A percentile compares a stretch with the other conserved stretches of the same genome.
Conservation (phyloP, 2,888 invertebrate species). For the Leistus spinibarbis region DNA sequence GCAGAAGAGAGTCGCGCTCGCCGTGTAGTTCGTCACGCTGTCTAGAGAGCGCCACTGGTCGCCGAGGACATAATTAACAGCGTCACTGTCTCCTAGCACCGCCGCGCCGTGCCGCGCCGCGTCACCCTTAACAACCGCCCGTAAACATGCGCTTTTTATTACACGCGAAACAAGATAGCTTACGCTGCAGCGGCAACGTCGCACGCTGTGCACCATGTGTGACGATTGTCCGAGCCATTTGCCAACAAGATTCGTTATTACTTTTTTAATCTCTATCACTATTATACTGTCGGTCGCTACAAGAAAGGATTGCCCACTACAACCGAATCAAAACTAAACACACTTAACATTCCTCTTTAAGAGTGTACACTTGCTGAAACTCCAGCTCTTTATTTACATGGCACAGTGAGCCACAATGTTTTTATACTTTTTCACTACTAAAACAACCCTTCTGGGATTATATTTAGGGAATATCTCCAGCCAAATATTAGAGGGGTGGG, state of each 20-base stretch:
- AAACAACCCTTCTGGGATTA: too few species aligned
- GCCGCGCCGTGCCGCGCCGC: background rate
- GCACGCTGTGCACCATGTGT: background rate
- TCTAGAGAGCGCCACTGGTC: constrained; percentile 5
- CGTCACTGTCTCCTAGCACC: constrained; percentile 4
- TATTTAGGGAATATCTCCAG: too few species aligned
- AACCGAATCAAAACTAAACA: too few species aligned
- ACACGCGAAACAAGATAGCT: constrained; percentile 28
- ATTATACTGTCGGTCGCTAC: too few species aligned
- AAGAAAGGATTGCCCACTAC: too few species aligned
- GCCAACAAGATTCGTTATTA: background rate
- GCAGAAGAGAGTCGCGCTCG: background rate
- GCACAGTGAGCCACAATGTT: too few species aligned
- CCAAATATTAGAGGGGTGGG: too few species aligned
- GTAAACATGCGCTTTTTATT: constrained; percentile 32
- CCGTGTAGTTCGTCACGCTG: constrained; percentile 22
- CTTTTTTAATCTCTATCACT: background rate
- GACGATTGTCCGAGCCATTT: background rate
- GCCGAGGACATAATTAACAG: constrained; percentile 30
- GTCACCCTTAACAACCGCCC: background rate
- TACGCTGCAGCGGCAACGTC: too few species aligned
- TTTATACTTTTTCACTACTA: too few species aligned
- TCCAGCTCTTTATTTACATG: too few species aligned
- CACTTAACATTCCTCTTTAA: too few species aligned
- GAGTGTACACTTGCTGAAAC: too few species aligned